Evolutionary conservation across 2,797 vertebrate species (phyloP).

Genomic region (Oceanodroma leucorhoa): DNA sequence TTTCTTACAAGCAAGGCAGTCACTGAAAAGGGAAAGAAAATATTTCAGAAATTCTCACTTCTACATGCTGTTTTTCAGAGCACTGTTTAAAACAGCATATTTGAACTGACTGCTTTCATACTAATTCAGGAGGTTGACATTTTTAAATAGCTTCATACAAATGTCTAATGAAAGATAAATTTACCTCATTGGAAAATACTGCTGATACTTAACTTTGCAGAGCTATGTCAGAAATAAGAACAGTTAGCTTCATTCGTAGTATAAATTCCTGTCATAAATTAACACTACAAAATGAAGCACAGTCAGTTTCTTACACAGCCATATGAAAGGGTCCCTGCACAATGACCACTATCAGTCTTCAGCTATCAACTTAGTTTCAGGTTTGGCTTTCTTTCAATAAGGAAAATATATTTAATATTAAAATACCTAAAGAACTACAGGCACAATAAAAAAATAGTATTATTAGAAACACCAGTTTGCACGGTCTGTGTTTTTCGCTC

Average conservation of each 20-base stretch:
- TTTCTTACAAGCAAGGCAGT: background rate
- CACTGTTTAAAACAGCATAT: background rate
- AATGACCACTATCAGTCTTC: background rate
- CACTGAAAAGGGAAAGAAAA: background rate
- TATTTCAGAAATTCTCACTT: background rate
- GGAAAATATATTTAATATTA: background rate
- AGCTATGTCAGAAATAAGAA: background rate
- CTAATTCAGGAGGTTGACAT: background rate
- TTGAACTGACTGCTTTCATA: background rate
- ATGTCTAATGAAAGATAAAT: background rate
- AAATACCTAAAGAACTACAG: slow-evolving; percentile 1
- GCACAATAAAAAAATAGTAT: background rate
- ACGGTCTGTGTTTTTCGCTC: background rate
- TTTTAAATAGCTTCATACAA: slow-evolving; percentile 6
- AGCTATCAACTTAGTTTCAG: background rate
- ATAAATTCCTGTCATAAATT: background rate
- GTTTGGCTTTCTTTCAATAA: background rate
- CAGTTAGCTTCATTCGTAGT: background rate
- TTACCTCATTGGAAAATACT: background rate
- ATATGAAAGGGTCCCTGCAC: background rate
- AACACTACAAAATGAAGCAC: background rate
- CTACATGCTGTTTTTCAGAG: background rate
- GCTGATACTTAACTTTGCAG: background rate
- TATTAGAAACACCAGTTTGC: background rate
- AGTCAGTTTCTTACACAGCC: background rate